These are phyloP conservation scores for Saccopteryx leptura DNA, from an alignment of 2,113 vertebrate genomes.

Conservation along the genomic window DNA sequence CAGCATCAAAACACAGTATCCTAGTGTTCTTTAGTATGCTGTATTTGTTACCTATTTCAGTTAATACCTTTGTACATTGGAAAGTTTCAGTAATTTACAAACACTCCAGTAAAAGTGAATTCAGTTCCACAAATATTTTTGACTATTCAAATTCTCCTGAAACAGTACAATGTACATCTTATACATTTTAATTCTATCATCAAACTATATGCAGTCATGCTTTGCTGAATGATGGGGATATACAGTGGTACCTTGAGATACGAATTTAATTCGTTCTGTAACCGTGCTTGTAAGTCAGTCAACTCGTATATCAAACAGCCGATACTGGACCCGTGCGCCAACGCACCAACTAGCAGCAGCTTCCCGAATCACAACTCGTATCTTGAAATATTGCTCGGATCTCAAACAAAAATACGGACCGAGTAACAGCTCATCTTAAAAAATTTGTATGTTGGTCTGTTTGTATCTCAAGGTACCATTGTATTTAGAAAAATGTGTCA, in stretches of 20 bases:
- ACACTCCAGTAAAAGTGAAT: constrained; percentile 54
- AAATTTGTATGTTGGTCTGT: too few species aligned
- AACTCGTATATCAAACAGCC: too few species aligned
- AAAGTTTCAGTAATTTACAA: constrained; percentile 57
- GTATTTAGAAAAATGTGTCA: not conserved
- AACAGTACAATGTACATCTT: constrained; percentile 28
- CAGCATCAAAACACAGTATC: constrained; percentile 51
- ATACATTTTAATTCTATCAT: constrained; percentile 45
- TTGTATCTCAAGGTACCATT: too few species aligned
- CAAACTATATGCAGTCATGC: not conserved
- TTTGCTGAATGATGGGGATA: not conserved
- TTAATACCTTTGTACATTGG: constrained; percentile 54
- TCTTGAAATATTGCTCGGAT: too few species aligned
- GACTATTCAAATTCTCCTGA: constrained; percentile 31
- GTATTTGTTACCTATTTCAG: constrained; percentile 61
- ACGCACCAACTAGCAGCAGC: too few species aligned
- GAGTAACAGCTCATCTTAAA: too few species aligned
- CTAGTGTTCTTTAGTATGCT: constrained; percentile 36
- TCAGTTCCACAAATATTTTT: constrained; percentile 63
- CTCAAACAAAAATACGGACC: too few species aligned
- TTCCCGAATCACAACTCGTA: too few species aligned
- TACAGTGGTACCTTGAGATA: too few species aligned
- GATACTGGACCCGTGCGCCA: too few species aligned
- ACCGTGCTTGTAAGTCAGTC: too few species aligned
- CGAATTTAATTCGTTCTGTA: too few species aligned